Evolutionary conservation across 2,888 invertebrate species (phyloP), one percentile per base, ranked within the genome.

Genomic region (Tipula lateralis): DNA sequence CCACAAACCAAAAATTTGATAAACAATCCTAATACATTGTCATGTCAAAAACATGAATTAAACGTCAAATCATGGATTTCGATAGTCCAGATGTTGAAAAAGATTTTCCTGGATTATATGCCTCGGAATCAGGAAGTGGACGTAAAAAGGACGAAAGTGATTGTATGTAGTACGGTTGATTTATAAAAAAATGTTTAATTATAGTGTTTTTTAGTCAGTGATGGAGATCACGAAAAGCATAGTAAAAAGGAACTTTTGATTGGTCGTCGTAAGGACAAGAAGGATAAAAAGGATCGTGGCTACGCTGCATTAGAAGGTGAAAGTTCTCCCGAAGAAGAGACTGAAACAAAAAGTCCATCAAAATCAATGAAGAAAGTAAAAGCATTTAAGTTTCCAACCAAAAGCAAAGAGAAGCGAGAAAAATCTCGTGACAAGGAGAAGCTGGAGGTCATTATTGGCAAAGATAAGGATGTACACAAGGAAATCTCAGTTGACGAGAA

Each of bases 241-340:
- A 93, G 94, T 86, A 96, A 95, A 88, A 96, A 96, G 87, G 96
- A 96, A 88, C 91, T 95, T 83, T 90, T 96, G 32, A 93, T 93
- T 87, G 95, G 95, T 0, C 93, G 96, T 86, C 92, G 94, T 0
- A 96, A 96, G 88, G 96, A 97, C 85, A 95, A 95, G 87, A 96
- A 96, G 89, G 96, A 93, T 81, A 96, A 96, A 88, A 95, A 95
- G 89, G 96, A 97, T 88, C 92, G 95, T 87, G 97, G 97, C 1
- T 98, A 98, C 92, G 96, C 96, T 83, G 96, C 97, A 29, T 91
- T 98, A 87, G 97, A 96, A 90, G 97, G 97, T 80, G 97, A 97
- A 90, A 97, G 97, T 88, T 97, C 97, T 0, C 96, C 96, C 4
- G 97, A 97, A 88, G 96, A 96, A 87, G 96, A 96, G 87, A 92